Evolutionary conservation across 2,888 invertebrate genomes (phyloP).

Genomic region (Protodeltote pygarga): DNA sequence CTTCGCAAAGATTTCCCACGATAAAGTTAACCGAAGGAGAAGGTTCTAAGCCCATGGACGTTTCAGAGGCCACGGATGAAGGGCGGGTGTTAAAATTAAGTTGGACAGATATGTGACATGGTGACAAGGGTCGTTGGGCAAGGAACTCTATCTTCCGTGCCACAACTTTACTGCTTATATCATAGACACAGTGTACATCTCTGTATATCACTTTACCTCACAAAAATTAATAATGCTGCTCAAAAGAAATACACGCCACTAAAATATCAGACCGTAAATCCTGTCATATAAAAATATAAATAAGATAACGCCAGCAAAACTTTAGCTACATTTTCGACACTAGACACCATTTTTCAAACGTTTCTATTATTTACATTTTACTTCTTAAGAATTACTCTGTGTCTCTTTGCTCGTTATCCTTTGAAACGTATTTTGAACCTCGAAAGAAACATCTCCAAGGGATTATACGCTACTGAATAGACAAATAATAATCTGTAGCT

Average conservation of each 20-base stretch:
- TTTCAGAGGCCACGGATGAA: slow-evolving; percentile 47
- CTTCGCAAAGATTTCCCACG: slow-evolving; percentile 17
- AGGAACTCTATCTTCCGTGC: slow-evolving; percentile 39
- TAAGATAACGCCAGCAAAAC: slow-evolving; percentile 1
- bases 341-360: slow-evolving; percentile 7
- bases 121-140: slow-evolving; percentile 76
- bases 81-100: slow-evolving; percentile 71
- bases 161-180: slow-evolving; percentile 44
- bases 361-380: slow-evolving; percentile 7
- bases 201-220: slow-evolving; percentile 41
- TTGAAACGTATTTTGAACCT: slow-evolving; percentile 1
- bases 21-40: slow-evolving; percentile 43
- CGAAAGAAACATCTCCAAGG: neutral
- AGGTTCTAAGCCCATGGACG: slow-evolving; percentile 51
- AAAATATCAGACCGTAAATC: slow-evolving; percentile 13
- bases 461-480: slow-evolving; percentile 10
- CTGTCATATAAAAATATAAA: neutral
- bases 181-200: slow-evolving; percentile 44
- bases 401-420: neutral
- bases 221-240: slow-evolving; percentile 37
- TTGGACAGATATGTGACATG: slow-evolving; percentile 77
- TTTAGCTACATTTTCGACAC: neutral
- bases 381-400: slow-evolving; percentile 7
- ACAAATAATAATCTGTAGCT: slow-evolving; percentile 35
- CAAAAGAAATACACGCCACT: slow-evolving; percentile 10